Conservation (phyloP, 2,113 vertebrate species). For the Bucco capensis region DNA sequence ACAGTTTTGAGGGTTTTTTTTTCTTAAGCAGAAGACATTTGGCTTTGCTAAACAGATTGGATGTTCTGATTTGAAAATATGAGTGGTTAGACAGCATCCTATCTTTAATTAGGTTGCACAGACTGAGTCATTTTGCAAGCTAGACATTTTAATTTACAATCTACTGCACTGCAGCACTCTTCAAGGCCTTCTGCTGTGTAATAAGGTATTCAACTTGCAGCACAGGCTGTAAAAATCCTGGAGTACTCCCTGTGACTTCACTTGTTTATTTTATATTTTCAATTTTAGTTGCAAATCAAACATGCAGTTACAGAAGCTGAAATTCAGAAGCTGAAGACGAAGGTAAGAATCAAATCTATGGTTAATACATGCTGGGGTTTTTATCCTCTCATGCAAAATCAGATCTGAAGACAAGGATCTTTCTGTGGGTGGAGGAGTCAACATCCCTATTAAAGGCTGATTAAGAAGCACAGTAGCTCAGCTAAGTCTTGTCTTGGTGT, state of each 20-base stretch:
- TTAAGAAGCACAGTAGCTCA: not conserved
- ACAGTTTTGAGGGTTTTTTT: not conserved
- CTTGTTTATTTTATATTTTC: constrained; percentile 70
- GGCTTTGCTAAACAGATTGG: constrained; percentile 60
- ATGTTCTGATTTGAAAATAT: constrained; percentile 65
- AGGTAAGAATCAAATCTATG: constrained; percentile 82
- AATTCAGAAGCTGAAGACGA: constrained; percentile 98
- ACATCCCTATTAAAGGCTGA: constrained; percentile 8
- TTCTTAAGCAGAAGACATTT: constrained; percentile 25
- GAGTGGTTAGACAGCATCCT: constrained; percentile 55
- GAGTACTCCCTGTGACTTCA: constrained; percentile 46
- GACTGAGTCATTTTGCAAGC: constrained; percentile 70
- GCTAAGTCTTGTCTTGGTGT: not conserved
- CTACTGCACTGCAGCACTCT: constrained; percentile 75
- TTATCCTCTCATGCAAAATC: constrained; percentile 12
- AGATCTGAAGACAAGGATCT: not conserved
- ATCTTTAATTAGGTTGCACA: constrained; percentile 71
- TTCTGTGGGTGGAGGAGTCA: constrained; percentile 49
- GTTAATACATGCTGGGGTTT: not conserved
- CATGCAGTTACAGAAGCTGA: constrained; percentile 98
- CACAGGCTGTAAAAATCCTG: constrained; percentile 57
- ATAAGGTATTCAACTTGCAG: constrained; percentile 59
- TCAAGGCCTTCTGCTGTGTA: constrained; percentile 65
- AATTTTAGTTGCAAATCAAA: constrained; percentile 95
- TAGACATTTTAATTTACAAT: constrained; percentile 76